Percentiles rank a stretch among this genome's conserved stretches.
phyloP scores from a whole-genome alignment of 2,797 vertebrate species.

The Sebastes diploproa region DNA sequence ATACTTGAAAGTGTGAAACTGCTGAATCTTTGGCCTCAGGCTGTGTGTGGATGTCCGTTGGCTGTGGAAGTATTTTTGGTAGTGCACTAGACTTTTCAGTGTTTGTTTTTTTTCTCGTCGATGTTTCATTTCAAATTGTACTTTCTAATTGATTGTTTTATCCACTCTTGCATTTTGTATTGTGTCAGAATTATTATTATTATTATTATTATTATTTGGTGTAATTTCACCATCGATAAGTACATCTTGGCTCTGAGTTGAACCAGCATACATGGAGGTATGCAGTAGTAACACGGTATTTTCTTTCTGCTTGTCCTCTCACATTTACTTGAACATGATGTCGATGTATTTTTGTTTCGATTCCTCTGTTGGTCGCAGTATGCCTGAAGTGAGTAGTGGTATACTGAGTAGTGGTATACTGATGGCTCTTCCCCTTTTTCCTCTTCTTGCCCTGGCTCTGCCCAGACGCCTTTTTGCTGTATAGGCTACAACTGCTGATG shows the following conservation, averaged over 20 bases:
- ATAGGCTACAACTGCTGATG: slow-evolving; percentile 70
- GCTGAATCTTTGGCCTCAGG: slow-evolving; percentile 71
- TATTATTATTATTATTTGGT: slow-evolving; percentile 9
- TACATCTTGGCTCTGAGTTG: slow-evolving; percentile 38
- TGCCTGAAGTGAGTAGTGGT: slow-evolving; percentile 58
- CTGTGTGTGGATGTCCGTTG: slow-evolving; percentile 57
- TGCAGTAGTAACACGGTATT: slow-evolving; percentile 42
- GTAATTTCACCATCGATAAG: slow-evolving; percentile 48
- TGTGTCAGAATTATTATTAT: slow-evolving; percentile 40
- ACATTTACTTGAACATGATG: slow-evolving; percentile 78
- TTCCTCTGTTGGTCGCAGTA: slow-evolving; percentile 51
- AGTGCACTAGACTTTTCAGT: slow-evolving; percentile 62
- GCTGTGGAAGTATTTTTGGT: slow-evolving; percentile 47
- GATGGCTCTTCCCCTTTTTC: slow-evolving; percentile 30
- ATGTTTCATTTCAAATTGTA: slow-evolving; percentile 57
- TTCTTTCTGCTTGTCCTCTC: slow-evolving; percentile 66
- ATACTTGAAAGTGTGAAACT: slow-evolving; percentile 85
- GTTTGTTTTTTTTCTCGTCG: slow-evolving; percentile 28
- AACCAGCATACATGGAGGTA: slow-evolving; percentile 33
- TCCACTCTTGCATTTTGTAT: slow-evolving; percentile 70
- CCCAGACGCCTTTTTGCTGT: slow-evolving; percentile 77
- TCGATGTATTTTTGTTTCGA: slow-evolving; percentile 42
- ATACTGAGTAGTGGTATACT: slow-evolving; percentile 35
- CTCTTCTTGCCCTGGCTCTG: slow-evolving; percentile 79
- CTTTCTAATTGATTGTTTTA: slow-evolving; percentile 63